These are phyloP conservation scores for Pseudeuparius sepicola DNA, from an alignment of 2,888 invertebrate species.

Conservation along the genomic window DNA sequence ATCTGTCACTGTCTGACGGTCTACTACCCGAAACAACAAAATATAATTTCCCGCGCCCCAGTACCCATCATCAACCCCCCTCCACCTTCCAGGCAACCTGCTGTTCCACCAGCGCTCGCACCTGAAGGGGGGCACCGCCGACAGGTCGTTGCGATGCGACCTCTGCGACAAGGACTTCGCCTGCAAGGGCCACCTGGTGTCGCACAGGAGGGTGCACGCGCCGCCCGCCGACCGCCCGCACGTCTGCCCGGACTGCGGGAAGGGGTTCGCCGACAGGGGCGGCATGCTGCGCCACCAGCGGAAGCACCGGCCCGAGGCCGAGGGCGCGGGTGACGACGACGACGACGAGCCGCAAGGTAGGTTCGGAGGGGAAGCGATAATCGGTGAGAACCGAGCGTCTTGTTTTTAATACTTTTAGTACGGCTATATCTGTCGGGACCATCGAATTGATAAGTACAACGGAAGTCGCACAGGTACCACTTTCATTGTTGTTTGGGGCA, in stretches of 20 bases:
- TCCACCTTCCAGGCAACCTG: slow-evolving; percentile 43
- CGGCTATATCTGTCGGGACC: no score
- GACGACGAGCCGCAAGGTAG: no score
- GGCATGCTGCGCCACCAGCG: slow-evolving; percentile 65
- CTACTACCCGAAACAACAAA: no score
- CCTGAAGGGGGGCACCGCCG: slow-evolving; percentile 50
- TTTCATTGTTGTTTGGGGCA: no score
- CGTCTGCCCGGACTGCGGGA: slow-evolving; percentile 62
- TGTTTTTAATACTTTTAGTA: no score
- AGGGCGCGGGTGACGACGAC: slow-evolving; percentile 40
- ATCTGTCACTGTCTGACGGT: no score
- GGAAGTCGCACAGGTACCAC: no score
- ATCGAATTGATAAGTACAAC: no score
- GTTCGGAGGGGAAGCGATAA: no score
- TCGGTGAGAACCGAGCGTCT: no score
- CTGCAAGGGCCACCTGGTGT: slow-evolving; percentile 76
- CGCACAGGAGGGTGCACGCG: slow-evolving; percentile 72
- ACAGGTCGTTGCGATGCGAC: slow-evolving; percentile 61
- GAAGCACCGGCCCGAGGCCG: slow-evolving; percentile 44
- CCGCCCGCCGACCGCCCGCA: slow-evolving; percentile 51
- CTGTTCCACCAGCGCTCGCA: slow-evolving; percentile 82
- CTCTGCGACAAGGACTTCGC: slow-evolving; percentile 79
- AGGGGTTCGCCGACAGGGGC: slow-evolving; percentile 71
- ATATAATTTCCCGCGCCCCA: no score
- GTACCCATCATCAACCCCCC: no score